Percentiles rank a stretch among this genome's conserved stretches.
Conservation (phyloP, 1,140 invertebrate genomes). For the Dreissena rostriformis region DNA sequence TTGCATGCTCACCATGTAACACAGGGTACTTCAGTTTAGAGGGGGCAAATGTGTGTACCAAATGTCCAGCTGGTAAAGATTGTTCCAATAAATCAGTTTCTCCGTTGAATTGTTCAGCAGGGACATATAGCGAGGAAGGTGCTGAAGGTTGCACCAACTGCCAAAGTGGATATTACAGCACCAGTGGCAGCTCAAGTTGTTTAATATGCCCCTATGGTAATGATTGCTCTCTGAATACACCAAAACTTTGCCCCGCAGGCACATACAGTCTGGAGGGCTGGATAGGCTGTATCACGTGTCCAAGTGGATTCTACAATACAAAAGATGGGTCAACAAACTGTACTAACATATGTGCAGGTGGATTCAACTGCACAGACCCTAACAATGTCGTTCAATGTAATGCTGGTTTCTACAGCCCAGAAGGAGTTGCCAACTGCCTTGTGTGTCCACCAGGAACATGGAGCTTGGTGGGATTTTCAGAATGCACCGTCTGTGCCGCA, state of each 20-base stretch:
- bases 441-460: constrained; percentile 62
- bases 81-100: constrained; percentile 34
- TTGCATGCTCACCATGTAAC: constrained; percentile 54
- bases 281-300: constrained; percentile 44
- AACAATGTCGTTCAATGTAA: constrained; percentile 54
- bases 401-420: constrained; percentile 60
- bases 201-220: constrained; percentile 51
- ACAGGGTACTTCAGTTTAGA: constrained; percentile 44
- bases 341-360: constrained; percentile 22
- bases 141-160: constrained; percentile 29
- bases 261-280: constrained; percentile 51
- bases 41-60: constrained; percentile 45
- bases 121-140: constrained; percentile 58
- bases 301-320: constrained; percentile 59
- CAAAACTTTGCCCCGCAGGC: constrained; percentile 49
- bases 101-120: constrained; percentile 52
- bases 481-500: constrained; percentile 50
- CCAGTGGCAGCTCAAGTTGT: neutral
- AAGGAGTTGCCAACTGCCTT: constrained; percentile 55
- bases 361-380: constrained; percentile 13
- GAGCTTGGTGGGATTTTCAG: constrained; percentile 43
- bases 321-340: constrained; percentile 46
- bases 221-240: constrained; percentile 58
- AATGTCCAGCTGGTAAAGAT: constrained; percentile 54
- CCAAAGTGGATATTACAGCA: constrained; percentile 23